phyloP scores from a whole-genome alignment of 2,888 invertebrate genomes.

The Ophioninae sp. region DNA sequence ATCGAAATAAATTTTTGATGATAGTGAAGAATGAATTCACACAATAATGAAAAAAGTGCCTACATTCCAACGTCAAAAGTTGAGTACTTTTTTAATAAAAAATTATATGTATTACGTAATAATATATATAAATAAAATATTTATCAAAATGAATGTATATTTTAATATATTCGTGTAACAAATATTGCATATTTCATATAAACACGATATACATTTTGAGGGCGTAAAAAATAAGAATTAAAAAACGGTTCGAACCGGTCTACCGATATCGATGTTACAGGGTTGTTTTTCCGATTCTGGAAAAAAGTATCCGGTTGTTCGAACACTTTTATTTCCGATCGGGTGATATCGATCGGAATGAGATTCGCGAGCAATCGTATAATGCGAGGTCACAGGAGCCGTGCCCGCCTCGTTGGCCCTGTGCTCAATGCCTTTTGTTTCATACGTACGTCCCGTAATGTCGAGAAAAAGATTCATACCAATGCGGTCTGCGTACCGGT shows the following conservation, averaged over 20 bases:
- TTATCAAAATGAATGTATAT: too few species aligned
- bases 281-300: not conserved
- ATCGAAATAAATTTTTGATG: too few species aligned
- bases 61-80: too few species aligned
- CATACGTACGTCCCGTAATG: constrained; percentile 8
- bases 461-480: constrained; percentile 16
- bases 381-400: constrained; percentile 43
- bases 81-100: too few species aligned
- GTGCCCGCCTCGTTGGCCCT: constrained; percentile 50
- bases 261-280: not conserved
- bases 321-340: constrained; percentile 6
- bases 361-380: constrained; percentile 31
- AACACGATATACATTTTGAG: not conserved
- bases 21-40: too few species aligned
- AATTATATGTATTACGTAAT: too few species aligned
- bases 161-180: too few species aligned
- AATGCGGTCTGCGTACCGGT: not conserved
- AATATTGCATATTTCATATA: too few species aligned
- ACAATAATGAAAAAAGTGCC: too few species aligned
- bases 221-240: too few species aligned
- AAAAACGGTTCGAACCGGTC: too few species aligned
- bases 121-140: too few species aligned
- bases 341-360: constrained; percentile 40
- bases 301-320: not conserved
- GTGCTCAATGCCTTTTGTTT: constrained; percentile 54